Base-by-base conservation (phyloP, 2,797 vertebrate species). In the Pteronotus mesoamericanus region DNA sequence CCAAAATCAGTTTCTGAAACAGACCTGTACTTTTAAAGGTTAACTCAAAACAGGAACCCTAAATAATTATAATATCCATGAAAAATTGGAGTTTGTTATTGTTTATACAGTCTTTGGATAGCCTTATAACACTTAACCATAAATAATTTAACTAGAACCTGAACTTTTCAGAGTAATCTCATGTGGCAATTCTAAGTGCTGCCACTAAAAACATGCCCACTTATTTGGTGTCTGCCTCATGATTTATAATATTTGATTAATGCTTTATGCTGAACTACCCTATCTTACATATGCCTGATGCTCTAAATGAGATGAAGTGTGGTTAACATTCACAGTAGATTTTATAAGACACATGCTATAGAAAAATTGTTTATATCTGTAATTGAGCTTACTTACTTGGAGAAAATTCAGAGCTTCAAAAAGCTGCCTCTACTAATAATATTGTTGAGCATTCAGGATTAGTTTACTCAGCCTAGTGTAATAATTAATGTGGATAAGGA, bases 1-100 rank as follows among this genome's bases (percentile, higher is more conserved):
- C 53, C 83, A 66, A 97, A 98, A 72, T 85, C 66, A 10, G 64
- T 97, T 98, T 98, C 97, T 86, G 32, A 95, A 90, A 92, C 34
- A 94, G n/a, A 92, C 15, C 15, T 94, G 3, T 71, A 57, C 32
- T 80, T 80, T 89, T 84, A 85, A 42, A 92, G 79, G 24, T 82
- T 85, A 96, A 88, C 34, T 91, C 71, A 88, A 87, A 72, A 78
- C 55, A 53, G 32, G 32, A 88, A 82, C 34, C n/a, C 26, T 87
- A 83, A 61, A 71, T 95, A 96, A 90, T 89, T 85, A 90, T 48
- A 51, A 8, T 37, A 87, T 66, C 42, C 69, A 69, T 91, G 64
- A 92, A 87, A 96, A 94, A 59, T 8, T 86, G 44, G 34, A 94
- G 42, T 48, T 85, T 8, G 32, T 72, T 96, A 44, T 75, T 96